Base-by-base conservation (phyloP, 2,113 vertebrate genomes). In the Colossoma macropomum region DNA sequence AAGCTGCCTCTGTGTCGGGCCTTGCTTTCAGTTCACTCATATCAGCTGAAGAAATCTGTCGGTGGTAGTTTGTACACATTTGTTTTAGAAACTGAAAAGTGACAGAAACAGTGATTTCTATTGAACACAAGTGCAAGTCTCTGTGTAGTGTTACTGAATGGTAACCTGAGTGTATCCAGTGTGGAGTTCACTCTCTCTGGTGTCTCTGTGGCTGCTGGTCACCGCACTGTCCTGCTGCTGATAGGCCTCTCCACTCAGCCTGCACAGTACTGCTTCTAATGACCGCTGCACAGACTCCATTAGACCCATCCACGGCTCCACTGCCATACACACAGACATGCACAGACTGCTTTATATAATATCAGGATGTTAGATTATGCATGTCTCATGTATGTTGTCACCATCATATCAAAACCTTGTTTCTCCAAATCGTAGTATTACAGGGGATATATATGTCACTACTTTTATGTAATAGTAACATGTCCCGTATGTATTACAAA, bases 231-330 rank as follows among this genome's bases (percentile, higher is more conserved):
- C 73, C 27, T 83, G 77, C n/a, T 75, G 85, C 41, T 91, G 88
- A 90, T 90, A 92, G 19, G 71, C 13, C 15, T 93, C 90, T 78
- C 86, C 86, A 15, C 85, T 88, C 77, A 93, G 77, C 48, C 88
- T 89, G 70, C 77, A 88, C 25, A 94, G 5, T 4, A 94, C 86
- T 23, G 82, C 81, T 82, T 94, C 94, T 71, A 91, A 89, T 75
- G 92, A 91, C 77, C 85, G 86, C 62, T 94, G 87, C 63, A 94
- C 81, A 77, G 89, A 82, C 87, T 87, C 92, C 85, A 94, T 88
- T 84, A 94, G 71, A 0, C 81, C 86, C 45, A 86, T 21, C 50
- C 72, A 89, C 8, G 87, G 88, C 25, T 92, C 91, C 62, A 80
- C 89, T 93, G 77, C 21, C 13, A 79, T 45, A 60, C 25, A 79